phyloP scores from a whole-genome alignment of 2,888 invertebrate species.

The Geotrupes spiniger region DNA sequence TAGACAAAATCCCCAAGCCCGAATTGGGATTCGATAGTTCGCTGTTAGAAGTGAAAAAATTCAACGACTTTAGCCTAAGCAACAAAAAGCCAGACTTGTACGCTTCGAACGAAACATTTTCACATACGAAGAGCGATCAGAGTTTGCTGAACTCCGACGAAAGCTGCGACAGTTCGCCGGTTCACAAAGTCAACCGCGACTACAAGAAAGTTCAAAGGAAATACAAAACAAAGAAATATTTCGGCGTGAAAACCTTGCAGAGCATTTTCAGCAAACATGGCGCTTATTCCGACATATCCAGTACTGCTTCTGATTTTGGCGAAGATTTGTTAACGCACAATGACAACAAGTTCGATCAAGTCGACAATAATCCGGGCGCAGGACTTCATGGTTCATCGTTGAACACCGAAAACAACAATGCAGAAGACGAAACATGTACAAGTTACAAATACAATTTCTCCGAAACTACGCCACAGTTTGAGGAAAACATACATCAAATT shows the following conservation, averaged over 20 bases:
- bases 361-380: constrained; percentile 13
- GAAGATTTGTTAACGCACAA: constrained; percentile 32
- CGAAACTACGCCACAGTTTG: constrained; percentile 47
- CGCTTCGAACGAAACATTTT: constrained; percentile 46
- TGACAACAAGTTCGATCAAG: constrained; percentile 9
- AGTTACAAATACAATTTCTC: constrained; percentile 15
- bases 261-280: constrained; percentile 49
- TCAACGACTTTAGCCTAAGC: constrained; percentile 32
- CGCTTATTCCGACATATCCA: constrained; percentile 50
- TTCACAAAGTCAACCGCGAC: constrained; percentile 52
- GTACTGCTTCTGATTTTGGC: constrained; percentile 46
- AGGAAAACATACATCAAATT: constrained; percentile 49
- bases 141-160: constrained; percentile 47
- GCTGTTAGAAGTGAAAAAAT: constrained; percentile 31
- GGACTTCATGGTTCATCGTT: constrained; percentile 4
- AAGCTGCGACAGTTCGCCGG: constrained; percentile 55
- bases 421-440: background rate
- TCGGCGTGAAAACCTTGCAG: constrained; percentile 54
- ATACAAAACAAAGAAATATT: constrained; percentile 51
- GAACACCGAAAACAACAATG: constrained; percentile 9
- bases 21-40: constrained; percentile 23
- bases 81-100: constrained; percentile 31
- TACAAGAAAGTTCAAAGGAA: constrained; percentile 52
- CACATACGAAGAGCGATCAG: constrained; percentile 48
- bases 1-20: constrained; percentile 31